phyloP scores from a whole-genome alignment of 2,888 invertebrate species.

The Eumerus sabulonum region DNA sequence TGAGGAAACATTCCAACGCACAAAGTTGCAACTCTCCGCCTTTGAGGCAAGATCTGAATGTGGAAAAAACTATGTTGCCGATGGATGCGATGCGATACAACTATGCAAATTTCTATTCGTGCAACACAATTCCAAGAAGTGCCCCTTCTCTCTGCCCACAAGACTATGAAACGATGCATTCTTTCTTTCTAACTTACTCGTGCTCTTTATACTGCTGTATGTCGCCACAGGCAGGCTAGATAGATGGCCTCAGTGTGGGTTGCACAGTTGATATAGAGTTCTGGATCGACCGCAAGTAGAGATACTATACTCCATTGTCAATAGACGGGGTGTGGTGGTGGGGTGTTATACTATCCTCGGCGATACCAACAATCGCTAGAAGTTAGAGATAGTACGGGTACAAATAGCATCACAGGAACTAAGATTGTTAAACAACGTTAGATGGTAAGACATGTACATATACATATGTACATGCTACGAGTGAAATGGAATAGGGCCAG shows the following conservation, averaged over 20 bases:
- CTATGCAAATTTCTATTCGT: constrained; percentile 37
- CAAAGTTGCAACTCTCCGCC: not conserved
- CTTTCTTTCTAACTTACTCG: too few species aligned
- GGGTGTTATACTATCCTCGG: not conserved
- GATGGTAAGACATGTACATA: constrained; percentile 17
- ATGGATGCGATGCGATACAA: constrained; percentile 19
- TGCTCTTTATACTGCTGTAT: too few species aligned
- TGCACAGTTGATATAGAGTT: constrained; percentile 19
- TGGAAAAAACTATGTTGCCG: not conserved
- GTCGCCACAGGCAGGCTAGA: not conserved
- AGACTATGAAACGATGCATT: too few species aligned
- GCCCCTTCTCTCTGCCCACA: constrained; percentile 8
- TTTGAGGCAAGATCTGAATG: not conserved
- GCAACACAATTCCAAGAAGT: constrained; percentile 40
- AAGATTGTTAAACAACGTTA: constrained; percentile 43
- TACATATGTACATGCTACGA: too few species aligned
- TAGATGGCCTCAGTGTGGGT: constrained; percentile 36
- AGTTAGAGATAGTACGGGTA: not conserved
- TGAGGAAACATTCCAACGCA: constrained; percentile 54
- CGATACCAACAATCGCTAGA: not conserved
- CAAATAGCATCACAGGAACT: not conserved
- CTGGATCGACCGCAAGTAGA: constrained; percentile 36
- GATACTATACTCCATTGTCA: constrained; percentile 24
- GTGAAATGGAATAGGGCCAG: constrained; percentile 45
- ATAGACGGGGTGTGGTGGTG: constrained; percentile 1